Conservation (phyloP, 2,797 vertebrate species). For the Pteronotus mesoamericanus region DNA sequence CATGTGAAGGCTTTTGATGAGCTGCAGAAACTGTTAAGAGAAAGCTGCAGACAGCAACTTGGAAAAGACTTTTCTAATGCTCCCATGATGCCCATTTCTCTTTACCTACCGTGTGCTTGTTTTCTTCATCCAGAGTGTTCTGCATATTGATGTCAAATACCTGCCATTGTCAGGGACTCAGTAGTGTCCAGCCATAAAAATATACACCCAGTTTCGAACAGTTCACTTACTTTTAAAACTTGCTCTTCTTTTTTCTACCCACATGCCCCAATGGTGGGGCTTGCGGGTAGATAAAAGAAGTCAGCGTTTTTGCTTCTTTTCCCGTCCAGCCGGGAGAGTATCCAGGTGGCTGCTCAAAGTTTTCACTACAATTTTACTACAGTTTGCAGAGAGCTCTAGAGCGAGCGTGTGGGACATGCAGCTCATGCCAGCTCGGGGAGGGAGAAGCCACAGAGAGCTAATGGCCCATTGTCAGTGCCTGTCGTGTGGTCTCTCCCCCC, state of each 20-base stretch:
- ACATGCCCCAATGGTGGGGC: fast-evolving
- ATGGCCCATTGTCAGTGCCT: not conserved
- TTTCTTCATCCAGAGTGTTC: not conserved
- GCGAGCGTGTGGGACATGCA: fast-evolving
- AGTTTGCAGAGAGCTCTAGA: not conserved
- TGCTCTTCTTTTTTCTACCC: not conserved
- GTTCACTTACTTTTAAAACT: not conserved
- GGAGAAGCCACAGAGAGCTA: not conserved
- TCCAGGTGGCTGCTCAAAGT: not conserved
- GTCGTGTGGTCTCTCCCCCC: not conserved
- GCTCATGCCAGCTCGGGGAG: not conserved
- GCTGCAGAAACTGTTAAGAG: not conserved
- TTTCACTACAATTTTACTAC: not conserved
- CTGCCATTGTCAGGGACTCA: not conserved
- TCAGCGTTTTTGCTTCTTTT: not conserved
- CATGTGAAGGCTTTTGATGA: not conserved
- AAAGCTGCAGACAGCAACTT: not conserved
- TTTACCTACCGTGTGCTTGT: fast-evolving
- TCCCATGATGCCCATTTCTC: not conserved
- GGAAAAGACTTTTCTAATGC: not conserved
- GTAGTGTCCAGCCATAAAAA: not conserved
- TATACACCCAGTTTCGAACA: fast-evolving
- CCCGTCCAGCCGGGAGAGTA: not conserved
- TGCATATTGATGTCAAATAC: not conserved
- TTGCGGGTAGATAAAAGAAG: not conserved